Evolutionary conservation across 2,888 invertebrate species (phyloP).

Genomic region (Phragmatobia fuliginosa): DNA sequence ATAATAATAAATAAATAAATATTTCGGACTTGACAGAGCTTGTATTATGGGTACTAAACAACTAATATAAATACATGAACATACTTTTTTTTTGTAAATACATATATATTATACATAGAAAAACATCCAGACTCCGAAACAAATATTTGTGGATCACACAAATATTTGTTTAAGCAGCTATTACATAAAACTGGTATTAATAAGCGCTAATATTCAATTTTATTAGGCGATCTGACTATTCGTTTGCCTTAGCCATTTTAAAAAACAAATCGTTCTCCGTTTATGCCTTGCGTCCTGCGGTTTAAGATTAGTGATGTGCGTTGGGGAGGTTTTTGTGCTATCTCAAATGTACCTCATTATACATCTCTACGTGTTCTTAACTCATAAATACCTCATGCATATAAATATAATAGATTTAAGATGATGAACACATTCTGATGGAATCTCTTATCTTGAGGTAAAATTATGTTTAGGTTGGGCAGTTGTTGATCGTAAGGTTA

Average conservation of each 20-base stretch:
- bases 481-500: background rate
- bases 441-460: background rate
- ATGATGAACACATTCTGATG: background rate
- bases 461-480: background rate
- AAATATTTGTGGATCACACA: no score
- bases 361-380: slow-evolving; percentile 40
- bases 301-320: slow-evolving; percentile 53
- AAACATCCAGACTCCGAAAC: no score
- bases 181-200: background rate
- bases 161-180: no score
- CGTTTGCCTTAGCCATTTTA: no score
- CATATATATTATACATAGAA: no score
- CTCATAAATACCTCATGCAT: slow-evolving; percentile 22
- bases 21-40: no score
- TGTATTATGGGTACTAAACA: no score
- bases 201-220: no score
- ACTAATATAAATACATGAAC: no score
- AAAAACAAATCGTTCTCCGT: slow-evolving; percentile 13
- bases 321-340: slow-evolving; percentile 47
- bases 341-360: slow-evolving; percentile 45
- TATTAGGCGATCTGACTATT: background rate
- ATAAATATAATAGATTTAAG: slow-evolving; percentile 10
- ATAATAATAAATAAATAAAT: no score
- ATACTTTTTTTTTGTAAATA: no score
- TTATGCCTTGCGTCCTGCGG: slow-evolving; percentile 33